Conservation (phyloP, 2,797 vertebrate genomes). For the Nyctibius grandis region DNA sequence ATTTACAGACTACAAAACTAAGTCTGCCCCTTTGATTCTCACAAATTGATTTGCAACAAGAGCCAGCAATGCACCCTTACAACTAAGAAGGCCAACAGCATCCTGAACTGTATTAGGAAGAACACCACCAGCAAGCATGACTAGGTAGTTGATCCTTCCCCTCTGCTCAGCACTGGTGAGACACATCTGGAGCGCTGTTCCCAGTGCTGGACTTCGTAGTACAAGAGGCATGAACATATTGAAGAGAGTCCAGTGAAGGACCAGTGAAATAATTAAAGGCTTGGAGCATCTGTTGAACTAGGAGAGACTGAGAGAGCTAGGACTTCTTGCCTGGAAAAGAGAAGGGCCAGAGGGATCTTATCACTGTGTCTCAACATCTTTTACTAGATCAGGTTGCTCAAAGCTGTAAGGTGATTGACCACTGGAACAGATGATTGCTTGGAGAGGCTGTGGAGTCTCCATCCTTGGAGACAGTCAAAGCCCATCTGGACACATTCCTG, state of each 20-base stretch:
- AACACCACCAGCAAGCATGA: background rate
- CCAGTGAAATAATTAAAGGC: accelerated
- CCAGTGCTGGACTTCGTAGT: background rate
- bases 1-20: background rate
- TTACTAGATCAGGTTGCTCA: background rate
- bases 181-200: background rate
- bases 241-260: background rate
- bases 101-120: background rate
- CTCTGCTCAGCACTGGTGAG: background rate
- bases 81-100: background rate
- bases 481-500: background rate
- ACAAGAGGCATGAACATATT: no score
- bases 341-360: background rate
- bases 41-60: background rate
- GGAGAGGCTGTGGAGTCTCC: background rate
- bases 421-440: no score
- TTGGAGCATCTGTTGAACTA: background rate
- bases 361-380: background rate
- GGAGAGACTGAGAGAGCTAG: background rate
- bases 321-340: background rate
- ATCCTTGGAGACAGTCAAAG: background rate
- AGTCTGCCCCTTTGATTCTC: background rate
- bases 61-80: background rate
- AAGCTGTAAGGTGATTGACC: background rate
- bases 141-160: background rate